Evolutionary conservation across 2,797 vertebrate species (phyloP).

Genomic region (Esox lucius): DNA sequence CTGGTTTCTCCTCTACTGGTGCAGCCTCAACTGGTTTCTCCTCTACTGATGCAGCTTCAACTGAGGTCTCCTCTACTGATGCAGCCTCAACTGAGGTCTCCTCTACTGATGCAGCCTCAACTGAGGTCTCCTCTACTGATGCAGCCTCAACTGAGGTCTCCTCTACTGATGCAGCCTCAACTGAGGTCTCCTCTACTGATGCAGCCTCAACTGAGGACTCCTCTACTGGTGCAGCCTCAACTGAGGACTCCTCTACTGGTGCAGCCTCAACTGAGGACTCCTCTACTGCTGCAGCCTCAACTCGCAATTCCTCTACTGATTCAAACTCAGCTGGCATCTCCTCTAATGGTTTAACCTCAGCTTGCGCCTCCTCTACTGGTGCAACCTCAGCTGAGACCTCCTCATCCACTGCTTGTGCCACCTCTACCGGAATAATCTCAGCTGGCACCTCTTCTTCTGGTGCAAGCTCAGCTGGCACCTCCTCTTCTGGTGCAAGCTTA

Average conservation of each 20-base stretch:
- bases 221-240: constrained; percentile 21
- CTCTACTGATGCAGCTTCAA: too few relatives aligned
- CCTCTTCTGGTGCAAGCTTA: constrained; percentile 21
- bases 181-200: neutral
- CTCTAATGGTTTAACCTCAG: neutral
- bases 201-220: neutral
- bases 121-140: neutral
- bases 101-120: constrained; percentile 22
- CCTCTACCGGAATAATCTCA: neutral
- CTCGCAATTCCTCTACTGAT: constrained; percentile 7
- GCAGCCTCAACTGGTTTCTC: too few relatives aligned
- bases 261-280: constrained; percentile 22
- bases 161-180: neutral
- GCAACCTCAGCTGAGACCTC: neutral
- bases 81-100: too few relatives aligned
- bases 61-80: too few relatives aligned
- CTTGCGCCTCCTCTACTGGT: constrained; percentile 14
- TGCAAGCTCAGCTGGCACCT: neutral
- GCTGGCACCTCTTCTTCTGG: constrained; percentile 4
- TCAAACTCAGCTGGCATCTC: constrained; percentile 16
- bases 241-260: constrained; percentile 29
- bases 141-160: neutral
- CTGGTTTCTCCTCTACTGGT: constrained; percentile 9
- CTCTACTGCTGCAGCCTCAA: neutral
- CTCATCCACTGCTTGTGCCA: neutral